phyloP scores from a whole-genome alignment of 2,113 vertebrate genomes.

The Uria aalge region DNA sequence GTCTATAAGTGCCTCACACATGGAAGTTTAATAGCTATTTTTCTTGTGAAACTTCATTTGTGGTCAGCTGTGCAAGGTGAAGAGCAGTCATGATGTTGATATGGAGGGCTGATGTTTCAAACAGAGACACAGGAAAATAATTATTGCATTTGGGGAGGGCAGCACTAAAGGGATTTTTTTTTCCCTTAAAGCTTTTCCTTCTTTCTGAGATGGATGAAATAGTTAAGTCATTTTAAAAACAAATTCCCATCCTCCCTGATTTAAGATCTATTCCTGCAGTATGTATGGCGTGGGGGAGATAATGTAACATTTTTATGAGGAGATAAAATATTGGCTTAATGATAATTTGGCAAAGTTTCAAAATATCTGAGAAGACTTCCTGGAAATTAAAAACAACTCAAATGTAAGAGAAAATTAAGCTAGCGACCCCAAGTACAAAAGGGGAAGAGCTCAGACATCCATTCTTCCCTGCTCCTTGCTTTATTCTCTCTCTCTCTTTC shows the following conservation, averaged over 20 bases:
- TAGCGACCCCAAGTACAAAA: conserved; percentile 59
- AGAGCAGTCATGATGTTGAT: neutral
- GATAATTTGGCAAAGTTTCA: conserved; percentile 68
- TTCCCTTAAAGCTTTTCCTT: neutral
- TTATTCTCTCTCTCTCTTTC: neutral
- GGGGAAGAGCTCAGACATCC: conserved; percentile 48
- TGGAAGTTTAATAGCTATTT: neutral
- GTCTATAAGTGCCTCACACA: neutral
- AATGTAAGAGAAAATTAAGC: conserved; percentile 64
- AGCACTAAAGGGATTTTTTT: neutral
- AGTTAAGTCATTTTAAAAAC: conserved; percentile 57
- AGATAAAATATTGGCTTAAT: conserved; percentile 70
- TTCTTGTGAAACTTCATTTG: neutral
- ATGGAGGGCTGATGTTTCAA: neutral
- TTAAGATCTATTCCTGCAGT: conserved; percentile 34
- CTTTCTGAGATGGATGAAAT: conserved; percentile 16
- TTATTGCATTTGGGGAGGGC: neutral
- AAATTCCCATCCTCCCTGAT: conserved; percentile 39
- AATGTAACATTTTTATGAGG: conserved; percentile 58
- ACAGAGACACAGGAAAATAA: neutral
- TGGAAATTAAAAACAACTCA: conserved; percentile 75
- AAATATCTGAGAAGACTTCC: conserved; percentile 58
- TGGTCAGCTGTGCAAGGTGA: conserved; percentile 5
- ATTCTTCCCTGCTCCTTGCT: conserved; percentile 12
- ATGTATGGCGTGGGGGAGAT: neutral